Base-by-base conservation (phyloP, 2,888 invertebrate species). In the Cerceris ruficornis region DNA sequence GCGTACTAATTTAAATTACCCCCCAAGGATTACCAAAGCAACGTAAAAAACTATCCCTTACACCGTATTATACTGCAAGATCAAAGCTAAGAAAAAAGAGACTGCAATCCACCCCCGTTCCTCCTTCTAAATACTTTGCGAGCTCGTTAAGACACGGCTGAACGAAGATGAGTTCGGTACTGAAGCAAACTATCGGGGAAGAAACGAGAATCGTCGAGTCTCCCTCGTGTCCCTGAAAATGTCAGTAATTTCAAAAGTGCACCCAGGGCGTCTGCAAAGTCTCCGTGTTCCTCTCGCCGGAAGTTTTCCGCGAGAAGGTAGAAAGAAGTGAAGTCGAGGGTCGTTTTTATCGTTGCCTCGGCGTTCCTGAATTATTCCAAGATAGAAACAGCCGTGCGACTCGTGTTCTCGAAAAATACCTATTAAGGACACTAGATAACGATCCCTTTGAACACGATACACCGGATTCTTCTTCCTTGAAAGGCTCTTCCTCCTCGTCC, bases 341-440 rank as follows among this genome's bases (percentile, higher is more conserved):
- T n/a, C 55, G 55, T 9, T 69, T 69, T 69, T 54, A 55, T n/a
- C 55, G 28, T 1, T 17, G 1, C 43, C 15, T 28, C 14, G 9
- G 43, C 17, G 8, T 13, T 14, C 55, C 39, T 69, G 55, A 69
- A 62, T 61, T 50, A 17, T 41, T 57, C 39, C 9, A 49, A 39
- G 28, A 39, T 39, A 39, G 14, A 46, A 28, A 28, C 9, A 49
- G 15, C 42, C 42, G 46, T 49, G 66, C 39, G 39, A 66, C 57
- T 49, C 57, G 65, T 65, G 61, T 61, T 61, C 41, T 59, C 41
- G 49, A 42, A 14, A 49, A 59, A 52, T 28, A 59, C 52, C 68
- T 52, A 68, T 68, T 68, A 15, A 14, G 50, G 49, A 39, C 68
- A 50, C n/a, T 28, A 42, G 68, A 68, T 68, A 68, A 68, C 59